phyloP scores from a whole-genome alignment of 1,140 invertebrate genomes.

The Pseudomyrmex pallidus region DNA sequence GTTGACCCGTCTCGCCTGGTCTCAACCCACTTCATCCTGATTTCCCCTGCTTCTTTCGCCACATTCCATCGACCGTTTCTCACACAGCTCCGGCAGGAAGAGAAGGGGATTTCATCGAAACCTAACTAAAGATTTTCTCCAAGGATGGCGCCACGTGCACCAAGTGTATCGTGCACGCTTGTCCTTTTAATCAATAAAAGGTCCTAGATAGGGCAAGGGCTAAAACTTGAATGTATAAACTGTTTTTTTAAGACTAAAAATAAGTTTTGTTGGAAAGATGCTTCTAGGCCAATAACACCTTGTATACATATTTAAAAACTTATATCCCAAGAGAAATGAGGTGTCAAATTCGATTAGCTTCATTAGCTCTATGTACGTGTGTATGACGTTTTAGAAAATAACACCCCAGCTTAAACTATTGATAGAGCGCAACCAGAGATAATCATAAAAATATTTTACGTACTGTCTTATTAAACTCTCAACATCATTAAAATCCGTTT shows the following conservation, averaged over 20 bases:
- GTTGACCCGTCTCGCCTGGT: slow-evolving; percentile 76
- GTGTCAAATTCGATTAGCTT: not conserved
- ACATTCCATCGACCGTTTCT: slow-evolving; percentile 58
- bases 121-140: slow-evolving; percentile 69
- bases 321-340: not conserved
- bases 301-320: too few relatives aligned
- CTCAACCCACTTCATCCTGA: slow-evolving; percentile 75
- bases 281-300: not conserved
- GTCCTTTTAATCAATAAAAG: slow-evolving; percentile 74
- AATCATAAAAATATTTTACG: not conserved
- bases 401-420: not conserved
- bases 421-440: not conserved
- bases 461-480: not conserved
- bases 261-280: not conserved
- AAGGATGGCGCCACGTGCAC: slow-evolving; percentile 82
- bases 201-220: not conserved
- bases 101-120: slow-evolving; percentile 61
- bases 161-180: slow-evolving; percentile 10
- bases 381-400: not conserved
- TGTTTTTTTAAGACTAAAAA: not conserved
- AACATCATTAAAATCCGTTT: not conserved
- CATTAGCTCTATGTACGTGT: not conserved
- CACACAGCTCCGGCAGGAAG: not conserved
- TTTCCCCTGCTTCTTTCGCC: slow-evolving; percentile 65
- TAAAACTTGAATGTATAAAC: not conserved